Evolutionary conservation across 2,113 vertebrate genomes (phyloP).

Genomic region (Nycticorax nycticorax): DNA sequence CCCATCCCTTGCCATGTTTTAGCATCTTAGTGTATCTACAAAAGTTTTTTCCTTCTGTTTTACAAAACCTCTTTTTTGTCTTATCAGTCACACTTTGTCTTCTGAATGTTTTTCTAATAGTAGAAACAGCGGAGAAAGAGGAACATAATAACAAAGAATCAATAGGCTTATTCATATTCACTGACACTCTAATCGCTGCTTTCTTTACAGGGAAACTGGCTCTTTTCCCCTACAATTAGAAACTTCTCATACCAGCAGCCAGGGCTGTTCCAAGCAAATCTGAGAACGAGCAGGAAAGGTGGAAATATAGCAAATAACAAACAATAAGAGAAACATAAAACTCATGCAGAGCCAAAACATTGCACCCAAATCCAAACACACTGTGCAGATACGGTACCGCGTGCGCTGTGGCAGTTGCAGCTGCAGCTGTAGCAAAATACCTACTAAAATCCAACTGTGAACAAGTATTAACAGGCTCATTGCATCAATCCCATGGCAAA

Average conservation of each 20-base stretch:
- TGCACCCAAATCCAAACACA: constrained; percentile 20
- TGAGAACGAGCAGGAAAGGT: constrained; percentile 15
- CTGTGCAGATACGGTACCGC: background rate
- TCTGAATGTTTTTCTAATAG: background rate
- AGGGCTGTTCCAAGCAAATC: constrained; percentile 8
- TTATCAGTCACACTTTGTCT: background rate
- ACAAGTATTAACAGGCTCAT: constrained; percentile 54
- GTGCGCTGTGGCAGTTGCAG: background rate
- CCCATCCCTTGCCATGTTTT: background rate
- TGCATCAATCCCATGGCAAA: constrained; percentile 60
- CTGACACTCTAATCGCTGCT: background rate
- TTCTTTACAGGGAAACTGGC: background rate
- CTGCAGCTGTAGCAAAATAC: constrained; percentile 41
- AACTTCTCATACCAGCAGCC: background rate
- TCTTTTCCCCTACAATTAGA: background rate
- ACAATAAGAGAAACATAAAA: constrained; percentile 5
- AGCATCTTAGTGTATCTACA: background rate
- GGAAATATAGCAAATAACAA: constrained; percentile 38
- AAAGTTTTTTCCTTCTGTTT: background rate
- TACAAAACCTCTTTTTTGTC: background rate
- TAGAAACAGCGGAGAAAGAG: background rate
- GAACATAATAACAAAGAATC: background rate
- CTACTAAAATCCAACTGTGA: constrained; percentile 61
- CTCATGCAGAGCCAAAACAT: background rate
- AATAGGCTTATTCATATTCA: background rate